Base-by-base conservation (phyloP, 2,797 vertebrate species). In the Syndactyla subalaris region DNA sequence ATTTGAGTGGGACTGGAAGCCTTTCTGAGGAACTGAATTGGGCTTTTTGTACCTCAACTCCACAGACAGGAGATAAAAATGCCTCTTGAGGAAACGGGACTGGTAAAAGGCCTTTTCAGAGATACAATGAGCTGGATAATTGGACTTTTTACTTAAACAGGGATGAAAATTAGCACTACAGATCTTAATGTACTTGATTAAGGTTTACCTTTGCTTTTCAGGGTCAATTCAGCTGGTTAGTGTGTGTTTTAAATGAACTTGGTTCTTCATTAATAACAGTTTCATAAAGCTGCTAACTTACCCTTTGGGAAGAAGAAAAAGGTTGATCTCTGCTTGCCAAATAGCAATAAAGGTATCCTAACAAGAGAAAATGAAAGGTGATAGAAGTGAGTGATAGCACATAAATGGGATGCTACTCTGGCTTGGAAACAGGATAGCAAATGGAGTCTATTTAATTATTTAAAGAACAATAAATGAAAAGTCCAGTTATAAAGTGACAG, bases 381-480 rank as follows among this genome's bases (percentile, higher is more conserved):
- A 45, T 62, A 67, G 68, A 70, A 51, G 30, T 52, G 21, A 88
- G 39, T 48, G 68, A 41, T 43, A 62, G 36, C 8, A 67, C 38
- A 6, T 46, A 74, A 71, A 61, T 63, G 39, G 63, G 54, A 78
- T 73, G 67, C 38, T 89, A 5, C 24, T 73, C 14, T 75, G 54
- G 10, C 43, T 57, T 70, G 39, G 30, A 54, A 89, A 46, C 32
- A 39, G 58, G 27, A 76, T 76, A 84, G 71, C 32, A 91, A 79
- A 93, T 76, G 67, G 15, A 84, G 63, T 38, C 36, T 70, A 62
- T 63, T 95, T 51, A 74, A 92, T 75, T 91, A 92, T 83, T 92
- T 81, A 93, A 65, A 57, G 58, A 90, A 82, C 46, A 85, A 71
- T 77, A 95, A 92, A 85, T 77, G 58, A 86, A 39, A 79, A 83